Evolutionary conservation across 1,140 invertebrate species (phyloP).

Genomic region (Pseudomyrmex cubaensis): DNA sequence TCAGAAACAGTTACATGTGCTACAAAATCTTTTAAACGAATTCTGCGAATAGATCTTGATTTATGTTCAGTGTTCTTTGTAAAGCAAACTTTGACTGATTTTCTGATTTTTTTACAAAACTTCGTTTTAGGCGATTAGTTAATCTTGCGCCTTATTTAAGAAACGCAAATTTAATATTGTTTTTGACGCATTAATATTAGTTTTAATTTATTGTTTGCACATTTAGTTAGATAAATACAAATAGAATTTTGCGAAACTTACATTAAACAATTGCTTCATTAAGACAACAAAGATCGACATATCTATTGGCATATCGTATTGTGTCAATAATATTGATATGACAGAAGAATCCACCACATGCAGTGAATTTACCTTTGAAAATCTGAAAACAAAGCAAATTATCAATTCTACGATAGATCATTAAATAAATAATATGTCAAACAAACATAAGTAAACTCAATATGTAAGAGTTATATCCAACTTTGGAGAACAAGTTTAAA

Average conservation of each 20-base stretch:
- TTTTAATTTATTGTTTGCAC: background rate
- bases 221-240: background rate
- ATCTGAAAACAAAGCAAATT: conserved; percentile 51
- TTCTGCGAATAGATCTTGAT: conserved; percentile 37
- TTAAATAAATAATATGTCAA: background rate
- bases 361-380: background rate
- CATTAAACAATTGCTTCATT: conserved; percentile 32
- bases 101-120: background rate
- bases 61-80: conserved; percentile 38
- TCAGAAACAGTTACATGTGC: background rate
- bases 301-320: background rate
- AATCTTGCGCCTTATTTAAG: conserved; percentile 10
- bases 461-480: background rate
- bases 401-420: background rate
- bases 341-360: too few species aligned
- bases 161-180: background rate
- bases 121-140: conserved; percentile 7
- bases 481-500: conserved; percentile 37
- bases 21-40: conserved; percentile 14
- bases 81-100: conserved; percentile 51
- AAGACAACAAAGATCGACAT: background rate
- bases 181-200: background rate
- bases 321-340: background rate
- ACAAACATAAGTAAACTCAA: background rate
- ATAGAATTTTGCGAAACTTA: conserved; percentile 36